Evolutionary conservation across 2,888 invertebrate species (phyloP), one percentile per base, ranked within the genome.

Genomic region (Cheilosia urbana): DNA sequence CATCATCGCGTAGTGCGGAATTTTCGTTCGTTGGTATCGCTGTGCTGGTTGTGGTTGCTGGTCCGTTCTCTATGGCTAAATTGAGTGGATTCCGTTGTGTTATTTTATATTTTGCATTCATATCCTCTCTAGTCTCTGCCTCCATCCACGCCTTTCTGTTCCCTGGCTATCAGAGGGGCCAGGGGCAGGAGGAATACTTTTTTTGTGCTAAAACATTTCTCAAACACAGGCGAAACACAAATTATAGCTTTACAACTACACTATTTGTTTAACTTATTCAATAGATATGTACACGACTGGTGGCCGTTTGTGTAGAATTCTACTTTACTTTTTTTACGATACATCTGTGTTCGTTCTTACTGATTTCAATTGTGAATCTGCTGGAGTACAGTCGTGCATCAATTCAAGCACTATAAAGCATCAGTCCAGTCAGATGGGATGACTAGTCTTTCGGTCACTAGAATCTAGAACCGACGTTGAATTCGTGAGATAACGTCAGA

Each of bases 1-100:
- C 85, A 85, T 85, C 85, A 85, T 77, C 85, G 60, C 63, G 60
- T 72, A 47, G 51, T 84, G 79, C 76, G 75, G 75, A 75, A 60
- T 76, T 72, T 75, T 79, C 55, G 49, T 76, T 72, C 42, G 9
- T 40, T 42, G 19, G 45, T 15, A 60, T 62, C 49, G 34, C 69
- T 34, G 17, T 58, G 55, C 15, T 68, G 42, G 30, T 66, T 34
- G 17, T 58, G 55, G 11, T 68, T 58, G 55, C 15, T 68, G 42
- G 30, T 66, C 66, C 51, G 55, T 63, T 69, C 40, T 72, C 45
- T 65, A 65, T 27, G 37, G 45, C 34, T 81, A 49, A 57, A 63
- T 81, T 76, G 69, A 69, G 63, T 81, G 42, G 42, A 76, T 71
- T 75, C 27, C 58, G 60, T 77, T 71, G 49, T 81, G 62, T 11